Evolutionary conservation across 2,888 invertebrate species (phyloP).

Genomic region (Mythimna impura): DNA sequence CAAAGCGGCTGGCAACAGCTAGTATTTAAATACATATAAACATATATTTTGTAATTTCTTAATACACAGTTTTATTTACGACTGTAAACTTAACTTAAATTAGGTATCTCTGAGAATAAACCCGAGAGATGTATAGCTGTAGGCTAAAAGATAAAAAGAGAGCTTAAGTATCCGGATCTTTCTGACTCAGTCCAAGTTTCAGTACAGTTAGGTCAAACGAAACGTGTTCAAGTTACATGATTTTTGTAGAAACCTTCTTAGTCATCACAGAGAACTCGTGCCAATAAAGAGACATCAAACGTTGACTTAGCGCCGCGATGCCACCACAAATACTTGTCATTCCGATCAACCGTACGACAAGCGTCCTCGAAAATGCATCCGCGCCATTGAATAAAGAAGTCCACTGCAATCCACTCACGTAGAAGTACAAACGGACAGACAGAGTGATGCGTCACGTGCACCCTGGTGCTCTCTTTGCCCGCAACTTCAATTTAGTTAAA

Average conservation of each 20-base stretch:
- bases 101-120: constrained; percentile 20
- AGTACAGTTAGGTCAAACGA: constrained; percentile 28
- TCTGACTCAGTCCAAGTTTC: constrained; percentile 16
- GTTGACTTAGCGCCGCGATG: constrained; percentile 51
- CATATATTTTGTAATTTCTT: background rate
- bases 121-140: constrained; percentile 29
- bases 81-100: constrained; percentile 5
- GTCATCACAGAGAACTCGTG: constrained; percentile 30
- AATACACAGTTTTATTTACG: background rate
- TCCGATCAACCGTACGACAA: constrained; percentile 72
- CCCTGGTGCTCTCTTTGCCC: constrained; percentile 78
- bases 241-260: constrained; percentile 16
- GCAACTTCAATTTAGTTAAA: constrained; percentile 89
- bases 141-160: constrained; percentile 47
- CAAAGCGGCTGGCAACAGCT: too few relatives aligned
- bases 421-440: constrained; percentile 81
- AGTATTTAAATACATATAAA: background rate
- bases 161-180: constrained; percentile 29
- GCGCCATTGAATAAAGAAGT: constrained; percentile 74
- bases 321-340: constrained; percentile 76
- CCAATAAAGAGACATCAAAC: constrained; percentile 60
- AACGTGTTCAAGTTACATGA: constrained; percentile 24
- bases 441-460: constrained; percentile 83
- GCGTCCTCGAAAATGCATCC: constrained; percentile 74
- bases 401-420: constrained; percentile 84